Evolutionary conservation across 2,888 invertebrate species (phyloP).

Genomic region (Cacoxenus indagator): DNA sequence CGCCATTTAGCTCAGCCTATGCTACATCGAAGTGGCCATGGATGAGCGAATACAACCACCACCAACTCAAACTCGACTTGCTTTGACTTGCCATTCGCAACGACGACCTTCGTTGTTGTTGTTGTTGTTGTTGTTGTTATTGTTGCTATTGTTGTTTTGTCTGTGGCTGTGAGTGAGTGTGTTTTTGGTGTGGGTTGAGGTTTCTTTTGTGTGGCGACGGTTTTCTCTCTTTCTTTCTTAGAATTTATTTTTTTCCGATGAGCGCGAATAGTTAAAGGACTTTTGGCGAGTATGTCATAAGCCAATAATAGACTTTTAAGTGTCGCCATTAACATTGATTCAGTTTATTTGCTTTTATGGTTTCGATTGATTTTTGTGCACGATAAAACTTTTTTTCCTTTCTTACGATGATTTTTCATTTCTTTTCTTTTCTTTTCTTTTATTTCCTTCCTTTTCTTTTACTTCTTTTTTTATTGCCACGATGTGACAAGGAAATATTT

Average conservation of each 20-base stretch:
- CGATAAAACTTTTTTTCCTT: background rate
- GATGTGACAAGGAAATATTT: too few species aligned
- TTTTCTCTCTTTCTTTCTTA: background rate
- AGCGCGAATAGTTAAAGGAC: constrained; percentile 6
- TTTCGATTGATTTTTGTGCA: background rate
- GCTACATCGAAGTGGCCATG: background rate
- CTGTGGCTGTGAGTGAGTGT: background rate
- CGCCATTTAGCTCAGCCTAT: constrained; percentile 11
- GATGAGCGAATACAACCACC: background rate
- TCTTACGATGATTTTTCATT: background rate
- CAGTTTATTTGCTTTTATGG: background rate
- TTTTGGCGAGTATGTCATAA: constrained; percentile 25
- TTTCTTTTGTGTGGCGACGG: background rate
- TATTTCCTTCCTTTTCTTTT: background rate
- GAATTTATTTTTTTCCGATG: background rate
- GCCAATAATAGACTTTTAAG: constrained; percentile 34
- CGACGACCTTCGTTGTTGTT: background rate
- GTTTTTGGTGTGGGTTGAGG: background rate
- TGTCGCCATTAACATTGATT: constrained; percentile 34
- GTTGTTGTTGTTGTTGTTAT: background rate
- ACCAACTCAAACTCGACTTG: background rate
- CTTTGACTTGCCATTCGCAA: background rate
- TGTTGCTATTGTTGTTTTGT: background rate
- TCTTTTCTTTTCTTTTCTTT: background rate
- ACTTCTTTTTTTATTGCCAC: background rate